phyloP scores from a whole-genome alignment of 2,113 vertebrate genomes.

The Eidolon helvum region DNA sequence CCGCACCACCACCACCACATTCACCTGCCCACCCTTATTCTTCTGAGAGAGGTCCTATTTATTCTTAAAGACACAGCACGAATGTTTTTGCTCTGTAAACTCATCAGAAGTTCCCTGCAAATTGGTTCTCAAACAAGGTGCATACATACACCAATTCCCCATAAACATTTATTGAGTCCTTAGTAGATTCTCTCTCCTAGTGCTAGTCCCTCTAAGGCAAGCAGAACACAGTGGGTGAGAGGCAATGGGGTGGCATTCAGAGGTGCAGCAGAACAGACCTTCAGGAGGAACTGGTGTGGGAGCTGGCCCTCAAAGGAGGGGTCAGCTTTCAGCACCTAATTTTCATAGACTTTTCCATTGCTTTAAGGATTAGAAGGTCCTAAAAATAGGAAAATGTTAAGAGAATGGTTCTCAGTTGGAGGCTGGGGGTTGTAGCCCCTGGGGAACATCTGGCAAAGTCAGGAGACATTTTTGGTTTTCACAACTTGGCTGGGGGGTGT shows the following conservation, averaged over 20 bases:
- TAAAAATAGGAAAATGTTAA: neutral
- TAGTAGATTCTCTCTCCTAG: neutral
- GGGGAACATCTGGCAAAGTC: neutral
- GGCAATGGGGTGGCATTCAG: fast-evolving
- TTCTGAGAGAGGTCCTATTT: neutral
- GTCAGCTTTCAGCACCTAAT: neutral
- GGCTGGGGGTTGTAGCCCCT: neutral
- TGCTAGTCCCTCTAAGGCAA: neutral
- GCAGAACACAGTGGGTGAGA: neutral
- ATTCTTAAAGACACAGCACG: neutral
- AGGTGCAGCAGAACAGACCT: fast-evolving
- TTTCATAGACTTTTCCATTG: neutral
- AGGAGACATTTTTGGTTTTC: neutral
- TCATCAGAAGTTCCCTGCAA: neutral
- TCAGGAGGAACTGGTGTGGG: fast-evolving
- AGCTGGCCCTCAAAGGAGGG: neutral
- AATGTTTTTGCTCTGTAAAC: neutral
- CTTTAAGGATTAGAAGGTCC: neutral
- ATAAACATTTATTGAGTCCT: neutral
- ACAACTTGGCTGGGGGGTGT: neutral
- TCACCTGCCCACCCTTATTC: neutral
- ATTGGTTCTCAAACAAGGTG: neutral
- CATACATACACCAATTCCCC: neutral
- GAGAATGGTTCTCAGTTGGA: neutral
- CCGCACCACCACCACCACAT: no score